Evolutionary conservation across 2,113 vertebrate genomes (phyloP), one percentile per base, ranked within the genome.

Genomic region (Melanerpes aurifrons): DNA sequence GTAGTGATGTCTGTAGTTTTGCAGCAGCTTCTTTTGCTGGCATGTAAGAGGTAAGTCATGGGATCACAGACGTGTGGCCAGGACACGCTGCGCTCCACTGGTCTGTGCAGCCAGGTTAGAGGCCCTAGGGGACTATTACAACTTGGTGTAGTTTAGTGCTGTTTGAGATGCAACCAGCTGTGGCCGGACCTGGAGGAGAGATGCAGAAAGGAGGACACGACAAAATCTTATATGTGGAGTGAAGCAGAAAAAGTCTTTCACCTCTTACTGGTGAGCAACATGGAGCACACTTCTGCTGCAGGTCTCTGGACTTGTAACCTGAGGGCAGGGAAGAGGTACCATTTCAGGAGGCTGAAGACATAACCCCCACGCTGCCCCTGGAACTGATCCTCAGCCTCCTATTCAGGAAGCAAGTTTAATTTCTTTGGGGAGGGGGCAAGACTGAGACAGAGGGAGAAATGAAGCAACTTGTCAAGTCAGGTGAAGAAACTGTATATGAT

Each of bases 1-100:
- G 59, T 3, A 3, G 63, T 0, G 0, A 15, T 66, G 29, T 24
- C 80, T 0, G 0, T 66, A 53, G 73, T 14, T 66, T 50, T 53
- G 53, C n/a, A 83, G 79, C 10, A 4, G 47, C 25, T 11, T 25
- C 84, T 77, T 63, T 50, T 64, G 32, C 22, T 31, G 31, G 80
- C 81, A 58, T 1, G 1, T 25, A 45, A 71, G 32, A 54, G 54
- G 61, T 8, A 5, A 82, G 67, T 84, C 84, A 69, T 2, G 3
- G 87, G 82, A 64, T 74, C 48, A 7, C 2, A 2, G 78, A 15
- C 12, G 1, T 73, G 90, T 57, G 73, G 48, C 85, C 1, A 12
- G 69, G 84, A 87, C 77, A 15, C 6, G 87, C 82, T 83, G 69
- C 8, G 86, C 86, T 96, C 75, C 76, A 1, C 82, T 93, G 90